These are phyloP conservation scores for Hypotaenidia philippensis DNA, from an alignment of 2,797 vertebrate genomes.

Conservation along the genomic window DNA sequence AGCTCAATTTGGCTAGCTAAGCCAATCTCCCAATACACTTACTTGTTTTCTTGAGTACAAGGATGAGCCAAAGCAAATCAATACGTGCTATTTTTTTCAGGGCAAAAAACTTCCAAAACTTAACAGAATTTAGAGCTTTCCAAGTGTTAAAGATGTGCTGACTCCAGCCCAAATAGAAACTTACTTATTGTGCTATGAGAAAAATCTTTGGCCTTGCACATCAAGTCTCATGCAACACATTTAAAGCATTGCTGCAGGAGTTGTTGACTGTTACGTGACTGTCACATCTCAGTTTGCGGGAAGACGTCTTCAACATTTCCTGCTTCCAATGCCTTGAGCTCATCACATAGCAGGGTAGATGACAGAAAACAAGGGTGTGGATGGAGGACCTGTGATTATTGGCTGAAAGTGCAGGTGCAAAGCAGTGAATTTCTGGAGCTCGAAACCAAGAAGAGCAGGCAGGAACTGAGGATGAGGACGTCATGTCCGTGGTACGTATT, in stretches of 20 bases:
- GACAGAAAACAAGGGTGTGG: conserved; percentile 69
- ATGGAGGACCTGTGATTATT: conserved; percentile 50
- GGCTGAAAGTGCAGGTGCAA: background rate
- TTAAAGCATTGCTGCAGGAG: background rate
- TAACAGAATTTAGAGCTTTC: background rate
- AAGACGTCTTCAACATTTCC: conserved; percentile 24
- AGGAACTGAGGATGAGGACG: background rate
- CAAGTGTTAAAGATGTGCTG: background rate
- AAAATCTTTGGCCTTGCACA: background rate
- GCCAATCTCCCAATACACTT: background rate
- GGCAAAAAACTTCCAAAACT: background rate
- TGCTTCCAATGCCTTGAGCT: conserved; percentile 66
- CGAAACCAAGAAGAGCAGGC: background rate
- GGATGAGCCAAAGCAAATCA: background rate
- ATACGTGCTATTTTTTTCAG: background rate
- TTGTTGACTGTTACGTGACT: background rate
- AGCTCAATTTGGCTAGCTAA: background rate
- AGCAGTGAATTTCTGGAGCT: conserved; percentile 20
- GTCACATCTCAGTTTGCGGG: background rate
- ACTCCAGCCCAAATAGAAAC: background rate
- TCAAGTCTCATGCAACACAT: background rate
- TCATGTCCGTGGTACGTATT: background rate
- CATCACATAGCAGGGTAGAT: conserved; percentile 56
- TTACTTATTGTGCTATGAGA: background rate
- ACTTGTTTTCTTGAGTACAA: background rate